Conservation (phyloP, 2,888 invertebrate species). For the Rhamphomyia laevipes region DNA sequence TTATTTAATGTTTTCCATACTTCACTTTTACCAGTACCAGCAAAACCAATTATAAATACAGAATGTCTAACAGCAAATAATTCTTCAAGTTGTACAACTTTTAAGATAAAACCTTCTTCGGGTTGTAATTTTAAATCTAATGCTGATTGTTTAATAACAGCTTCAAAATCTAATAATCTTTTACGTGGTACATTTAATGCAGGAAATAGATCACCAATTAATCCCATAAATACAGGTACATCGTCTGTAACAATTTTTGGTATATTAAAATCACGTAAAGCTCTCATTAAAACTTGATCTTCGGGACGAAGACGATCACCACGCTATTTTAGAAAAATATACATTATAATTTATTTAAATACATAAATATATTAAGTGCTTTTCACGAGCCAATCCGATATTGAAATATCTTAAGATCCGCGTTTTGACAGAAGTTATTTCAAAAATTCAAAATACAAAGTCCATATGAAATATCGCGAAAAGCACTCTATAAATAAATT, state of each 20-base stretch:
- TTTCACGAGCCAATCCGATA: too few relatives aligned
- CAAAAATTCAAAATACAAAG: neutral
- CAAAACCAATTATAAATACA: constrained; percentile 74
- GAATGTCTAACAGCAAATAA: constrained; percentile 88
- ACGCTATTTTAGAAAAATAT: constrained; percentile 40
- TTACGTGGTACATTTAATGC: constrained; percentile 86
- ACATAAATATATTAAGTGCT: too few relatives aligned
- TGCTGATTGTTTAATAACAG: constrained; percentile 62
- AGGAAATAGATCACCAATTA: constrained; percentile 87
- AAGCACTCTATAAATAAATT: too few relatives aligned
- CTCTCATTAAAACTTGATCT: constrained; percentile 90
- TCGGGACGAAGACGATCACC: constrained; percentile 67
- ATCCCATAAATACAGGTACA: constrained; percentile 82
- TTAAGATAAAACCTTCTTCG: constrained; percentile 77
- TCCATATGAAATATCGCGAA: neutral
- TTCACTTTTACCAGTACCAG: constrained; percentile 86
- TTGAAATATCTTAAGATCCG: too few relatives aligned
- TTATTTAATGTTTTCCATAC: constrained; percentile 84
- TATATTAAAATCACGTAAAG: constrained; percentile 84
- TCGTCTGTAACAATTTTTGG: constrained; percentile 93
- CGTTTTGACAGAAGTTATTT: neutral
- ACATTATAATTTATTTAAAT: neutral
- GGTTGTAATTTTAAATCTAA: constrained; percentile 77
- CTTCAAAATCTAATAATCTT: constrained; percentile 73
- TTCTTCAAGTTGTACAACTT: constrained; percentile 85